phyloP scores from a whole-genome alignment of 2,888 invertebrate genomes.

The Eucera pruinosa region DNA sequence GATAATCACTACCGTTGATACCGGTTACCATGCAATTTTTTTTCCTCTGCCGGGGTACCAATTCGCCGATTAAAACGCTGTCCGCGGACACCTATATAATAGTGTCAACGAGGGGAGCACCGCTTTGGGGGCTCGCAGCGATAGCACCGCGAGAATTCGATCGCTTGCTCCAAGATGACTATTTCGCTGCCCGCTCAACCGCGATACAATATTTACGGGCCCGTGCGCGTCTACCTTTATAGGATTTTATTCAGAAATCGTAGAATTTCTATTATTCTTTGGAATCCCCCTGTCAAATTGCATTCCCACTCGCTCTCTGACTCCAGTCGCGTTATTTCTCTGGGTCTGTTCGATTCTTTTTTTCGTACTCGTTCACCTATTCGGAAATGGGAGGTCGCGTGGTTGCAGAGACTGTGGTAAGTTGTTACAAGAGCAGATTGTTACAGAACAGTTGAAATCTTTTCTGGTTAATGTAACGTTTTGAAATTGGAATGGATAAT shows the following conservation, averaged over 20 bases:
- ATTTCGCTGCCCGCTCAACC: conserved; percentile 22
- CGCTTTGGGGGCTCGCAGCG: background rate
- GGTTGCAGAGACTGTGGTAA: no score
- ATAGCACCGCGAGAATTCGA: conserved; percentile 7
- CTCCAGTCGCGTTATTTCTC: conserved; percentile 10
- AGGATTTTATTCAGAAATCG: conserved; percentile 23
- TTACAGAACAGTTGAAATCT: no score
- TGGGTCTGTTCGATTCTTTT: background rate
- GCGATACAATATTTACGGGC: conserved; percentile 41
- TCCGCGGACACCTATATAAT: conserved; percentile 48
- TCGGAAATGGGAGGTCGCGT: no score
- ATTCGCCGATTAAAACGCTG: conserved; percentile 68
- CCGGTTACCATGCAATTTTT: conserved; percentile 62
- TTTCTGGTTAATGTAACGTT: no score
- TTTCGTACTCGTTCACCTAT: no score
- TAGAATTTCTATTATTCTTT: background rate
- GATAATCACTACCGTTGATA: conserved; percentile 64
- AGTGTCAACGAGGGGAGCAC: conserved; percentile 30
- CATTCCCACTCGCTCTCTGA: background rate
- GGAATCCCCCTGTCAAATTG: conserved; percentile 23
- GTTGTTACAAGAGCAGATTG: no score
- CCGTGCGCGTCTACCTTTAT: conserved; percentile 5
- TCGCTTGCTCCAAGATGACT: conserved; percentile 49
- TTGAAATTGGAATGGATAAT: no score
- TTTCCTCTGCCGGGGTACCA: conserved; percentile 33